Evolutionary conservation across 2,113 vertebrate genomes (phyloP).

Genomic region (Ammodytes marinus): DNA sequence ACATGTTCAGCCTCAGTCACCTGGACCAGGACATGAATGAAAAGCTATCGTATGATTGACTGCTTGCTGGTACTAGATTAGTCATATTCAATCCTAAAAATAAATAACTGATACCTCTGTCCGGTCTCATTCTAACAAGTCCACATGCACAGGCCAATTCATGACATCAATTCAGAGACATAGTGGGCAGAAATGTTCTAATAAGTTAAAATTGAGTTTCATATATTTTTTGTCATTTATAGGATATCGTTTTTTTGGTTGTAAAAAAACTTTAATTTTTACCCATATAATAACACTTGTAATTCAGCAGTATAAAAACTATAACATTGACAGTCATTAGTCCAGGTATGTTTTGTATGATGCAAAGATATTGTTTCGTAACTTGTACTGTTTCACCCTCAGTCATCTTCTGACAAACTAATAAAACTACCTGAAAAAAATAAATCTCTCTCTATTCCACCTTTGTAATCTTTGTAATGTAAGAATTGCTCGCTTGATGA

Average conservation of each 20-base stretch:
- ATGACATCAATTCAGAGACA: background rate
- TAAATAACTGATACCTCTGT: background rate
- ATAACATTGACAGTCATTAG: background rate
- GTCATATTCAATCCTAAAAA: background rate
- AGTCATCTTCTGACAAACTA: background rate
- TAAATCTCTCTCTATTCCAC: background rate
- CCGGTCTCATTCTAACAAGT: background rate
- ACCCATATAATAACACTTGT: background rate
- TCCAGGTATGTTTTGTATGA: background rate
- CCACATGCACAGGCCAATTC: background rate
- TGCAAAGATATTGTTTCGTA: background rate
- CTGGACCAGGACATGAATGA: background rate
- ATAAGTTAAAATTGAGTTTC: background rate
- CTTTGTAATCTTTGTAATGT: background rate
- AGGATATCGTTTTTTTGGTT: background rate
- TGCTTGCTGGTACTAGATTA: background rate
- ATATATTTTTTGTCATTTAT: background rate
- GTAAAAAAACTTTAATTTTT: background rate
- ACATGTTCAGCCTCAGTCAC: background rate
- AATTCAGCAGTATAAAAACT: background rate
- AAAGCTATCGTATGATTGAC: background rate
- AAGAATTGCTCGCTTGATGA: background rate
- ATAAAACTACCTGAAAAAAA: background rate
- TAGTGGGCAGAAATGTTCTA: background rate
- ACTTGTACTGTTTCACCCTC: background rate